These are phyloP conservation scores for Carollia perspicillata DNA, from an alignment of 2,113 vertebrate species.

Conservation along the genomic window DNA sequence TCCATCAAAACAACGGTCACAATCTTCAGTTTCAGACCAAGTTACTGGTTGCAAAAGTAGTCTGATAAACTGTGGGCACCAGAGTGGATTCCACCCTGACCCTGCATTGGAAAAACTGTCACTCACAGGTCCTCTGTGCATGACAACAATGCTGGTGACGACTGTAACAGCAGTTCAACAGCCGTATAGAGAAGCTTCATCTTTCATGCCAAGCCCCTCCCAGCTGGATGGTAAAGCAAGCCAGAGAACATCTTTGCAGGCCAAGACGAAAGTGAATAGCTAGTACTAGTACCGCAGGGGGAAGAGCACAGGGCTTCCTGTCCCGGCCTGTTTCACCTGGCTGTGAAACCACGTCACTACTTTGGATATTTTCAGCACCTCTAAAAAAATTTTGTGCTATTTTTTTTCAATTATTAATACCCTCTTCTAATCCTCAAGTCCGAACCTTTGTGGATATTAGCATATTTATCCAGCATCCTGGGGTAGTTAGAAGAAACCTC, in stretches of 20 bases:
- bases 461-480: neutral
- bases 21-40: neutral
- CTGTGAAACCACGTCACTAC: neutral
- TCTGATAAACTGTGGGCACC: neutral
- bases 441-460: neutral
- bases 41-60: constrained; percentile 20
- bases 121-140: neutral
- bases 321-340: neutral
- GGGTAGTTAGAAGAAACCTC: neutral
- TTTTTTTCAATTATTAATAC: neutral
- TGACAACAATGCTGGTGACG: neutral
- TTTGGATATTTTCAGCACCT: neutral
- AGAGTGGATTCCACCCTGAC: too few species aligned
- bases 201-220: neutral
- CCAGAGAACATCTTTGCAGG: neutral
- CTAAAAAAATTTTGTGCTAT: neutral
- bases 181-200: neutral
- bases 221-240: neutral
- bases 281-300: neutral
- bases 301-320: neutral
- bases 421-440: neutral
- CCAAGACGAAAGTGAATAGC: neutral
- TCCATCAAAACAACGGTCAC: constrained; percentile 13
- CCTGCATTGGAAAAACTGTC: neutral
- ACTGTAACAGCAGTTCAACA: neutral